These are phyloP conservation scores for Phasianus colchicus DNA, from an alignment of 2,113 vertebrate species.

Conservation along the genomic window DNA sequence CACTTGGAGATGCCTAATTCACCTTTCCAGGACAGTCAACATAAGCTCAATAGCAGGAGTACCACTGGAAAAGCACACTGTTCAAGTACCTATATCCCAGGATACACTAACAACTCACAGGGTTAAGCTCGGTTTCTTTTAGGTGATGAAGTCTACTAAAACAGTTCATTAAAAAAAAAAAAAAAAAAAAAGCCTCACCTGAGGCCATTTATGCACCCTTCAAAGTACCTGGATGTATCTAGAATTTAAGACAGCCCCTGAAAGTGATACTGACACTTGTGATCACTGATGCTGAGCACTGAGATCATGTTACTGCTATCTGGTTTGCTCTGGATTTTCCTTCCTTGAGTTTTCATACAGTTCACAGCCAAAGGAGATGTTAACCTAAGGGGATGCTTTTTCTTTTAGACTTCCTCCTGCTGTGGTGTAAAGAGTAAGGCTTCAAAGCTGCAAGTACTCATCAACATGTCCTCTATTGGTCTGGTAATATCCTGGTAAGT, in stretches of 20 bases:
- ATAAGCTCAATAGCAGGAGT: background rate
- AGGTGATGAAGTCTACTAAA: background rate
- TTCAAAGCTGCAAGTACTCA: background rate
- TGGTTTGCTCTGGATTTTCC: background rate
- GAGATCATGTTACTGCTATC: background rate
- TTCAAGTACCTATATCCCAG: background rate
- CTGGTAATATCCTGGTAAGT: background rate
- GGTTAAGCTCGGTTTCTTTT: background rate
- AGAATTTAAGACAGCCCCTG: background rate
- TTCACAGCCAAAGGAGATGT: background rate
- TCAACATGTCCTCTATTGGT: background rate
- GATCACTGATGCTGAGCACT: background rate
- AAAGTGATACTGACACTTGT: background rate
- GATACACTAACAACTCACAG: background rate
- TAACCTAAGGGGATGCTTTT: background rate
- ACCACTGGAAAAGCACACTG: background rate
- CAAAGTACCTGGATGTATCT: background rate
- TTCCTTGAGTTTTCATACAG: background rate
- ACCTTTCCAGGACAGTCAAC: background rate
- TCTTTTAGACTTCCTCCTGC: background rate
- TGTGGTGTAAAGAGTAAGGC: background rate
- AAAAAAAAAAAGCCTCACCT: background rate
- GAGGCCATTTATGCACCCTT: background rate
- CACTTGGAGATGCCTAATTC: background rate
- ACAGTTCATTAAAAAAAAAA: background rate